phyloP scores from a whole-genome alignment of 1,140 invertebrate species.

The Pentalonia nigronervosa region DNA sequence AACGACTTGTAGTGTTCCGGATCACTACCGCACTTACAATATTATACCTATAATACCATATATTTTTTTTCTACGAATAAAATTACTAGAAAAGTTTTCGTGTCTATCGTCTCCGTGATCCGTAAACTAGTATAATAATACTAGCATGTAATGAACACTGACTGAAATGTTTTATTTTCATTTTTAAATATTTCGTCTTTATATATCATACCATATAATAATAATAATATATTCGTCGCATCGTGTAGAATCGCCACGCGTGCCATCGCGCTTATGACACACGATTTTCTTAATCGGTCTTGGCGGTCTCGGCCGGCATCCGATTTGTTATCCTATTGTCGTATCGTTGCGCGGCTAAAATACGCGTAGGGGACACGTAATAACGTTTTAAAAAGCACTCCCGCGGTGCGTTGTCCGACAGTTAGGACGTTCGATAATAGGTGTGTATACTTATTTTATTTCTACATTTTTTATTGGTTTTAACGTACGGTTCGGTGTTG shows the following conservation, averaged over 20 bases:
- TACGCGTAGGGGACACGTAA: neutral
- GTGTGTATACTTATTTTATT: neutral
- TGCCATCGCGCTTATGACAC: neutral
- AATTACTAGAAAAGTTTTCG: neutral
- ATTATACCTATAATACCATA: neutral
- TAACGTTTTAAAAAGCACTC: conserved; percentile 28
- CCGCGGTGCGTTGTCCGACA: neutral
- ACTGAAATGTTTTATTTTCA: neutral
- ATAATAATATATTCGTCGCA: neutral
- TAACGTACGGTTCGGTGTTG: neutral
- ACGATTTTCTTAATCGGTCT: conserved; percentile 27
- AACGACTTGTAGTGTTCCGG: neutral
- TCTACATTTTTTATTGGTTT: neutral
- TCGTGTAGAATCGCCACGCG: neutral
- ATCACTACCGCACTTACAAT: neutral
- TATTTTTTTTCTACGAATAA: neutral
- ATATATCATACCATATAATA: too few species aligned
- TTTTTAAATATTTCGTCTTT: neutral
- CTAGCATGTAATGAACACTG: too few species aligned
- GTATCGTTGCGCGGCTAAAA: neutral
- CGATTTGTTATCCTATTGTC: conserved; percentile 25
- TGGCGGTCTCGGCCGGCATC: neutral
- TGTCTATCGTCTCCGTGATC: neutral
- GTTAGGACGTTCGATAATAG: neutral
- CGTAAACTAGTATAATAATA: neutral